phyloP scores from a whole-genome alignment of 2,888 invertebrate genomes.

The Dorcus parallelipipedus region DNA sequence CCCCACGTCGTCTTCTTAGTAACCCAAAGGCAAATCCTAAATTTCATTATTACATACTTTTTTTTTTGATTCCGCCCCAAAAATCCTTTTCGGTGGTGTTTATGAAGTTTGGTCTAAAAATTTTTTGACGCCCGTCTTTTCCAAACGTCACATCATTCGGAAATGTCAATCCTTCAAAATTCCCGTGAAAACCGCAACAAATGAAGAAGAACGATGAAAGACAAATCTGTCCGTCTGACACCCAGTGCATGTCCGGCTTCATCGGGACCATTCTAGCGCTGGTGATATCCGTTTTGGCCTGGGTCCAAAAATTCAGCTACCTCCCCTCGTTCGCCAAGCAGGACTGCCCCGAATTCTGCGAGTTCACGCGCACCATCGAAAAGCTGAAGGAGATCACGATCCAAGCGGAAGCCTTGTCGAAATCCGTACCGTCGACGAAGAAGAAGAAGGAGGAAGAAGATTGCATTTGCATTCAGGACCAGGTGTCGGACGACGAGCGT shows the following conservation, averaged over 20 bases:
- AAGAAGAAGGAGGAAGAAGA: too few relatives aligned
- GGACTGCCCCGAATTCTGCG: slow-evolving; percentile 8
- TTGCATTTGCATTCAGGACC: too few relatives aligned
- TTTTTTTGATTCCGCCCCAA: too few relatives aligned
- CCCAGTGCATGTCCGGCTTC: slow-evolving; percentile 7
- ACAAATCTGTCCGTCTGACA: slow-evolving; percentile 1
- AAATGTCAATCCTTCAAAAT: slow-evolving; percentile 18
- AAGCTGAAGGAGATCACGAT: slow-evolving; percentile 6
- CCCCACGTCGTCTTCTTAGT: too few relatives aligned
- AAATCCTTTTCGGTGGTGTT: too few relatives aligned
- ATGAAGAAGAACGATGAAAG: slow-evolving; percentile 11
- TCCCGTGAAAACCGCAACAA: slow-evolving; percentile 7
- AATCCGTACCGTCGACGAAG: too few relatives aligned
- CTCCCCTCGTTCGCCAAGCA: neutral
- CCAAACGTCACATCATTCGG: neutral
- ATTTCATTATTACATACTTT: too few relatives aligned
- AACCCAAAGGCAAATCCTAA: too few relatives aligned
- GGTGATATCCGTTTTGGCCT: slow-evolving; percentile 11
- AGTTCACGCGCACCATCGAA: slow-evolving; percentile 7
- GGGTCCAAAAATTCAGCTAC: slow-evolving; percentile 11
- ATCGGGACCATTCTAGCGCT: slow-evolving; percentile 8
- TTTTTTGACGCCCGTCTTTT: too few relatives aligned
- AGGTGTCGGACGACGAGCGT: too few relatives aligned
- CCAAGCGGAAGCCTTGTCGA: neutral
- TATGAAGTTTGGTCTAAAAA: too few relatives aligned